These are phyloP conservation scores for Pagrus major DNA, from an alignment of 2,113 vertebrate species.

Conservation along the genomic window DNA sequence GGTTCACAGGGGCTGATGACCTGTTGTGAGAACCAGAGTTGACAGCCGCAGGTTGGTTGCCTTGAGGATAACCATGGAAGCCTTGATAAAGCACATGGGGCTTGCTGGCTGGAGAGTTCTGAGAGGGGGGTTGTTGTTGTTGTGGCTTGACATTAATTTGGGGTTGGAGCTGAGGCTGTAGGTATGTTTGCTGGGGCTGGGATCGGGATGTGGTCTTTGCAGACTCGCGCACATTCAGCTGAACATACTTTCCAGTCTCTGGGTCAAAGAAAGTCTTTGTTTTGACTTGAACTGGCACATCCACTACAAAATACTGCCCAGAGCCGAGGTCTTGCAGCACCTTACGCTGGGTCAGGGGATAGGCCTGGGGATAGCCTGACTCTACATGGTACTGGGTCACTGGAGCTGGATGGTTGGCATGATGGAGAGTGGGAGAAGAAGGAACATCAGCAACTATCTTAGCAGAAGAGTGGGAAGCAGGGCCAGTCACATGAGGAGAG, in stretches of 20 bases:
- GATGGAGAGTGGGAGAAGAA: constrained; percentile 72
- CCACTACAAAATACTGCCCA: constrained; percentile 94
- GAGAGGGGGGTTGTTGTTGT: constrained; percentile 38
- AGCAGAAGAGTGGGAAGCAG: constrained; percentile 45
- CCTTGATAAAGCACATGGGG: constrained; percentile 84
- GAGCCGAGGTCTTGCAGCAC: constrained; percentile 95
- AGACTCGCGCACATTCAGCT: constrained; percentile 89
- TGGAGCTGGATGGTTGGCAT: constrained; percentile 61
- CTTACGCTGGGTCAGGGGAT: constrained; percentile 89
- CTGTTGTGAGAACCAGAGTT: constrained; percentile 81
- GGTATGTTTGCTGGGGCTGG: constrained; percentile 69
- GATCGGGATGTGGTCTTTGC: constrained; percentile 67
- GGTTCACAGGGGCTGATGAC: constrained; percentile 80
- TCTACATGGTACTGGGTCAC: constrained; percentile 81
- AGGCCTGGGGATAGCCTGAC: constrained; percentile 82
- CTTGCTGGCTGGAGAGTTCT: constrained; percentile 47
- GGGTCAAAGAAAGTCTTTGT: constrained; percentile 97
- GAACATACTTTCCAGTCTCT: constrained; percentile 93
- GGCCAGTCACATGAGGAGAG: constrained; percentile 50
- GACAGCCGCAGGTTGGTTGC: constrained; percentile 81
- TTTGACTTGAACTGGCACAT: constrained; percentile 91
- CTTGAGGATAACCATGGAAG: constrained; percentile 75
- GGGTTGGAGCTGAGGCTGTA: constrained; percentile 54
- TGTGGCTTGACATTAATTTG: constrained; percentile 46
- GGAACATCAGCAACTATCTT: constrained; percentile 67